Base-by-base conservation (phyloP, 2,888 invertebrate species). In the Eurois occulta region DNA sequence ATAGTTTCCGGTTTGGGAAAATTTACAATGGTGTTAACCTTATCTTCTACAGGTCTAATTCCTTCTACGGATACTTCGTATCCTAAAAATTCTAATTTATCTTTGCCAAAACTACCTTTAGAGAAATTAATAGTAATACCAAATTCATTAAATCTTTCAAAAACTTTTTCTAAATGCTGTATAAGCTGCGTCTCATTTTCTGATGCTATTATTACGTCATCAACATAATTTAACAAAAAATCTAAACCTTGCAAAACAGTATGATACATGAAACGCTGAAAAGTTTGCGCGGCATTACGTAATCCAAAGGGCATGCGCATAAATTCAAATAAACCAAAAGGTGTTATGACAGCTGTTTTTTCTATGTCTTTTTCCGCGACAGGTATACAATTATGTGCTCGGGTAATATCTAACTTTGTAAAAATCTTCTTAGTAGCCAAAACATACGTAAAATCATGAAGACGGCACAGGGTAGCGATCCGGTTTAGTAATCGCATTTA, bases 241-340 rank as follows among this genome's bases (percentile, higher is more conserved):
- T 71, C 75, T 21, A 73, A 55, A 1, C 77, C 75, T 65, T 75
- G 55, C 0, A 74, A 71, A 10, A 77, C 74, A 0, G 60, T 48
- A 32, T 70, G 66, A 48, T 72, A 41, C 70, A 72, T 79, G 24
- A 79, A 78, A 28, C 78, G 65, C 32, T 75, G 75, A 24, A 72
- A 79, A 2, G 72, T 75, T 24, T 75, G 75, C 0, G 60, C 62
- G 0, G 71, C 68, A 8, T 79, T 75, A 1, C 60, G 32, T 35
- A 72, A 58, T 8, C 67, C 75, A 1, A 71, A 70, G 6, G 48
- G 28, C 70, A 75, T 75, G 21, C 75, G 75, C 67, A 55, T 28
- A 4, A 72, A 72, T 62, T 46, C 32, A 46, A 16, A 35, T 43
- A 60, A 60, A 8, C n/a, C n/a, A n/a, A 71, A 71, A 52, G 52